These are phyloP conservation scores for Eucriotettix oculatus DNA, from an alignment of 2,888 invertebrate genomes.

Conservation along the genomic window DNA sequence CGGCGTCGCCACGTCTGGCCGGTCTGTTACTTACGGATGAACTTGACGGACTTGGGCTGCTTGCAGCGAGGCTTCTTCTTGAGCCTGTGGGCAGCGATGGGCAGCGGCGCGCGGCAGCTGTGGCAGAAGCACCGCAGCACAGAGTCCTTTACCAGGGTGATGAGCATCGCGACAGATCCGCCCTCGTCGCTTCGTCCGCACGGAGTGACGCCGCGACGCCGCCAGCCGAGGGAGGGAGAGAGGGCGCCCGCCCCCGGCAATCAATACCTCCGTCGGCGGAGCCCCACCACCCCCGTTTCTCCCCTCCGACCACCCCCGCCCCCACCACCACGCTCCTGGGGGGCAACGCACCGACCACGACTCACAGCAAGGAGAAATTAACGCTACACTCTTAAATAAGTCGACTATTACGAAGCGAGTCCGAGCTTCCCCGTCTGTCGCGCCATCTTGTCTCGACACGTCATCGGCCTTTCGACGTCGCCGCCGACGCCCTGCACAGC, in stretches of 20 bases:
- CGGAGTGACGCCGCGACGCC: not conserved
- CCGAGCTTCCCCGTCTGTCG: too few species aligned
- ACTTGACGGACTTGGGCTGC: conserved; percentile 81
- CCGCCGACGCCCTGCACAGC: too few species aligned
- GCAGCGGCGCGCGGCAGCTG: conserved; percentile 70
- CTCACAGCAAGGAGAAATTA: too few species aligned
- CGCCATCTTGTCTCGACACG: too few species aligned
- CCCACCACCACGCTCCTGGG: too few species aligned
- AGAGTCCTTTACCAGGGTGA: conserved; percentile 79
- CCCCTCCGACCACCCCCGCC: not conserved
- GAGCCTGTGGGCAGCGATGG: conserved; percentile 40
- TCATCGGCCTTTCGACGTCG: too few species aligned
- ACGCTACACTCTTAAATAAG: too few species aligned
- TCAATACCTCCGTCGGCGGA: not conserved
- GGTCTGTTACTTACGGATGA: conserved; percentile 64
- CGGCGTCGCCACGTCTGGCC: conserved; percentile 15
- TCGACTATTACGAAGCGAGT: too few species aligned
- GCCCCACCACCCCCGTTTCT: not conserved
- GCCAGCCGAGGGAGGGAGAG: not conserved
- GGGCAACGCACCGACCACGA: too few species aligned
- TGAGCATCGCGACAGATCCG: conserved; percentile 53
- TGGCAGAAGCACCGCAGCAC: conserved; percentile 89
- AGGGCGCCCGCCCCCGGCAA: not conserved
- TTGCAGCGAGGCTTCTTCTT: conserved; percentile 72
- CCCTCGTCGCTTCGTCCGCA: not conserved